Evolutionary conservation across 2,113 vertebrate species (phyloP), one percentile per base, ranked within the genome.

Genomic region (Corythoichthys intestinalis): DNA sequence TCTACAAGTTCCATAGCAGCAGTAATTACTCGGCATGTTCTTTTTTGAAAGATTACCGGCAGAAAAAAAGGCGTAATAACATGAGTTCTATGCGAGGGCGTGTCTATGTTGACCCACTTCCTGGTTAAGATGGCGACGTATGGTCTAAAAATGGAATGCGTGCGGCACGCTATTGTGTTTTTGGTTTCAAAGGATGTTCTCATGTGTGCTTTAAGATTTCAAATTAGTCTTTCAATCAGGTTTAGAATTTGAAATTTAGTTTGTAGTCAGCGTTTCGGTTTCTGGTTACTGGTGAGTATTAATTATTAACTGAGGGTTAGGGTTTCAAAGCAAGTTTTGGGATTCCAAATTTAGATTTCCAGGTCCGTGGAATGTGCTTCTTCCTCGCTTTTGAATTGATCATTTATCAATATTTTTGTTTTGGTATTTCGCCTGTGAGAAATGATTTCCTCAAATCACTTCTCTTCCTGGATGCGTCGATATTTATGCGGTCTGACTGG

Each of bases 321-420:
- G 10, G 11, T 57, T 57, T 34, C 28, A 11, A 35, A 13, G 12
- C 54, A 13, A 28, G 54, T 35, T 58, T 58, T 28, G 10, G 28
- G 56, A 37, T 58, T 13, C 11, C 34, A 58, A 58, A 58, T 5
- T 37, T 14, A 67, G 56, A 69, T 56, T 53, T 56, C 64, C 67
- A 61, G 72, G 73, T 79, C 66, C 65, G 61, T 67, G 82, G 85
- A 90, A 88, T 91, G 85, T 60, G 81, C 83, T 77, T 87, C 84
- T 76, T 87, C 76, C 84, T 71, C 62, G 20, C 57, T 67, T 77
- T 69, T 80, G 64, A 65, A 72, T 79, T 82, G 90, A 87, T 89
- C 77, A 90, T 91, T 90, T 85, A 90, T 91, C 81, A 86, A 72
- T 90, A 82, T 90, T 90, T 90, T 90, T 90, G 81, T 76, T 79